A percentile compares a stretch with the other conserved stretches of the same genome.
These are phyloP conservation scores for Sepioteuthis lessoniana DNA, from an alignment of 2,888 invertebrate genomes.

Conservation along the genomic window DNA sequence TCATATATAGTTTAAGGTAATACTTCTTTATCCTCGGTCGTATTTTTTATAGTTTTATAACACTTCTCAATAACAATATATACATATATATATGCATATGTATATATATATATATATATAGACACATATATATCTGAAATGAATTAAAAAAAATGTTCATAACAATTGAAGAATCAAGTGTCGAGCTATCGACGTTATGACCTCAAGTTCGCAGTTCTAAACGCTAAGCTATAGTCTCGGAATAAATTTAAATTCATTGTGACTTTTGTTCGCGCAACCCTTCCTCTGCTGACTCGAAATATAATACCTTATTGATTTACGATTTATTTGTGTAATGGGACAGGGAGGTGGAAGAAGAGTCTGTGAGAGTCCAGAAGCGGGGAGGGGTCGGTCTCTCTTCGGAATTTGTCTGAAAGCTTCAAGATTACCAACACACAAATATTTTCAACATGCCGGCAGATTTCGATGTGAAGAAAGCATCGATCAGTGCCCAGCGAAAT, in stretches of 20 bases:
- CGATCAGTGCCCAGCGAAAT: neutral
- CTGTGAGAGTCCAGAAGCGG: neutral
- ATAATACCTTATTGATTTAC: slow-evolving; percentile 21
- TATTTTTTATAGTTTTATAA: too few species aligned
- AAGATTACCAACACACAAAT: too few species aligned
- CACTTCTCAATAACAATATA: too few species aligned
- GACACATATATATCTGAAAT: neutral
- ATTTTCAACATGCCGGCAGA: neutral
- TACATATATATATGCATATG: neutral
- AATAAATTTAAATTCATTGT: neutral
- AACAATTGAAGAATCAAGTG: neutral
- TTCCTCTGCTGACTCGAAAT: neutral
- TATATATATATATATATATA: slow-evolving; percentile 2
- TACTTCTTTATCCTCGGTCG: too few species aligned
- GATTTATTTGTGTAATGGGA: neutral
- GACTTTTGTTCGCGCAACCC: neutral
- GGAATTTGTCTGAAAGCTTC: neutral
- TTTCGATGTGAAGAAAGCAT: neutral
- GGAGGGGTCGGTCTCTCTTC: neutral
- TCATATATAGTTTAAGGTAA: too few species aligned
- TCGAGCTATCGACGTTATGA: neutral
- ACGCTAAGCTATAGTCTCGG: neutral
- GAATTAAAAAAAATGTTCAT: neutral
- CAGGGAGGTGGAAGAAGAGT: neutral
- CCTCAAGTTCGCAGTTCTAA: neutral